Evolutionary conservation across 1,140 invertebrate genomes (phyloP).

Genomic region (Drosophila suzukii): DNA sequence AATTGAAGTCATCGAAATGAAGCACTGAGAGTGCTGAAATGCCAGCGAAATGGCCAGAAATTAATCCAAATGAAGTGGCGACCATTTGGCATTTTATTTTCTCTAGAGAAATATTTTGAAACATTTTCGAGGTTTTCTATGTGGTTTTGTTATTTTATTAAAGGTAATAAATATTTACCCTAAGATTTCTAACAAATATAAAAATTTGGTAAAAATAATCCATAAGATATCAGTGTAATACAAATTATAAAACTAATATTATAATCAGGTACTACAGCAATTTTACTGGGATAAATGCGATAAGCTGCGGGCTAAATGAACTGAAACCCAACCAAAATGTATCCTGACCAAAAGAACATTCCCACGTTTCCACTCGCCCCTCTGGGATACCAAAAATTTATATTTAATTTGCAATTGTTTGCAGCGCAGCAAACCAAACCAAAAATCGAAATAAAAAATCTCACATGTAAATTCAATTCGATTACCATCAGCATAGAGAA

Average conservation of each 20-base stretch:
- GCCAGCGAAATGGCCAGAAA: slow-evolving; percentile 11
- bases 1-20: slow-evolving; percentile 50
- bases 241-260: background rate
- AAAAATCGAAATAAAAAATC: slow-evolving; percentile 9
- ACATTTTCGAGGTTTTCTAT: background rate
- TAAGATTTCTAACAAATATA: background rate
- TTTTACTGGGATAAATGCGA: background rate
- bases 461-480: slow-evolving; percentile 49
- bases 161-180: background rate
- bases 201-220: no score
- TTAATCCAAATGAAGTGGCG: background rate
- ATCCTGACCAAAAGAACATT: slow-evolving; percentile 24
- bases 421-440: slow-evolving; percentile 16
- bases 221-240: no score
- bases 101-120: background rate
- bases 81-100: background rate
- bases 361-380: slow-evolving; percentile 4
- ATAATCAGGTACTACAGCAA: background rate
- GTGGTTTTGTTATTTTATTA: background rate
- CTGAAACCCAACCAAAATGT: slow-evolving; percentile 38
- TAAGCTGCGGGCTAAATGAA: slow-evolving; percentile 29
- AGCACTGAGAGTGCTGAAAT: slow-evolving; percentile 6
- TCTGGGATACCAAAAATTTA: slow-evolving; percentile 22
- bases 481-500: slow-evolving; percentile 19
- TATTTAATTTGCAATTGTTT: slow-evolving; percentile 62